Percentiles rank a stretch among this genome's conserved stretches.
phyloP scores from a whole-genome alignment of 2,797 vertebrate species.

The Rhodeus uyekii region DNA sequence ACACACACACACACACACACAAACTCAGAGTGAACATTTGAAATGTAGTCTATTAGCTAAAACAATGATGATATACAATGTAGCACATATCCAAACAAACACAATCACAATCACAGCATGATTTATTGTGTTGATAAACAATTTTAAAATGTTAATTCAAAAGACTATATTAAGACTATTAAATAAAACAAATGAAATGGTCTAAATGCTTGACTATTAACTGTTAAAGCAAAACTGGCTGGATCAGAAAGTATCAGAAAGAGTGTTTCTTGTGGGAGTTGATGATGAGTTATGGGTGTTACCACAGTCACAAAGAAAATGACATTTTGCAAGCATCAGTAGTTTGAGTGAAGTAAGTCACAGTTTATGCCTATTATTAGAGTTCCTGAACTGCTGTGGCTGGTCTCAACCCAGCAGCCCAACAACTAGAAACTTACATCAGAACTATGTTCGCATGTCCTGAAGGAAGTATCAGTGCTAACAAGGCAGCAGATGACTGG shows the following conservation, averaged over 20 bases:
- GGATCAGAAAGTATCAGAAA: background rate
- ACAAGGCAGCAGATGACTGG: background rate
- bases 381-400: background rate
- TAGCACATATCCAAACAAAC: background rate
- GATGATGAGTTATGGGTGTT: background rate
- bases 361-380: slow-evolving; percentile 5
- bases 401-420: background rate
- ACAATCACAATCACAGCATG: background rate
- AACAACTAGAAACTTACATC: background rate
- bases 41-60: slow-evolving; percentile 32
- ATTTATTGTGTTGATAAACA: background rate
- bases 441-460: background rate
- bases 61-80: slow-evolving; percentile 26
- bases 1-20: slow-evolving; percentile 42
- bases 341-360: background rate
- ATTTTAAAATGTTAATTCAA: background rate
- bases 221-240: background rate
- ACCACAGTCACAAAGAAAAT: background rate
- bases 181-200: background rate
- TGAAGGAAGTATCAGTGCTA: background rate
- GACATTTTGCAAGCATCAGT: slow-evolving; percentile 5
- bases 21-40: slow-evolving; percentile 46
- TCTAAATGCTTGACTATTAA: background rate
- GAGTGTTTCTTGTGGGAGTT: background rate
- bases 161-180: background rate